These are phyloP conservation scores for Pseudochirops cupreus DNA, from an alignment of 2,797 vertebrate species.

Conservation along the genomic window DNA sequence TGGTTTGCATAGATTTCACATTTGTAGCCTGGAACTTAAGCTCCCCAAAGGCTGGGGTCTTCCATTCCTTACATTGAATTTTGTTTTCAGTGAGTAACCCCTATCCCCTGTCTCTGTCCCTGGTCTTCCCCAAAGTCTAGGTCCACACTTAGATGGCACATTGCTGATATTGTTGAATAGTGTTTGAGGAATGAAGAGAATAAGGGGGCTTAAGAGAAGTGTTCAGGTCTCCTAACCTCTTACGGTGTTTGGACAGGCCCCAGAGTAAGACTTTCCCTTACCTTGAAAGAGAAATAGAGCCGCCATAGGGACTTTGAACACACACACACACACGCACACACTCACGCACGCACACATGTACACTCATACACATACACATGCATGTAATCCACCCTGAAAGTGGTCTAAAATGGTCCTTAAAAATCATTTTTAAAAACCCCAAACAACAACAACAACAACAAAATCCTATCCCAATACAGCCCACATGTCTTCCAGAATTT, in stretches of 20 bases:
- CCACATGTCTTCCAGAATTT: conserved; percentile 83
- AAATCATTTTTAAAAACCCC: conserved; percentile 68
- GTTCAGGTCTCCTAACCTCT: neutral
- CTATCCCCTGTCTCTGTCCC: neutral
- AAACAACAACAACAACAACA: conserved; percentile 74
- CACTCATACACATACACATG: accelerated
- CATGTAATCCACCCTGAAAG: neutral
- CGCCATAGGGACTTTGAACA: too few species aligned
- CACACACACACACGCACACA: accelerated
- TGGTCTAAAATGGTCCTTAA: conserved; percentile 57
- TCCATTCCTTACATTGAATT: neutral
- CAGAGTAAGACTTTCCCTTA: too few species aligned
- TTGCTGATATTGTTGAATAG: accelerated
- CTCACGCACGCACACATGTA: accelerated
- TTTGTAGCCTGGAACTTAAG: too few species aligned
- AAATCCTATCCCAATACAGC: conserved; percentile 57
- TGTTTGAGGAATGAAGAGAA: accelerated
- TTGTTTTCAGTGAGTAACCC: neutral
- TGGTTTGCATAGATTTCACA: neutral
- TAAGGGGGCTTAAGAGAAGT: too few species aligned
- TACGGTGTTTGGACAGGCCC: accelerated
- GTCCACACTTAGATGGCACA: neutral
- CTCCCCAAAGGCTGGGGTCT: neutral
- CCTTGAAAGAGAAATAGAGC: neutral
- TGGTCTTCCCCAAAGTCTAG: neutral